Conservation (phyloP, 1,140 invertebrate genomes). For the Cepaea nemoralis region DNA sequence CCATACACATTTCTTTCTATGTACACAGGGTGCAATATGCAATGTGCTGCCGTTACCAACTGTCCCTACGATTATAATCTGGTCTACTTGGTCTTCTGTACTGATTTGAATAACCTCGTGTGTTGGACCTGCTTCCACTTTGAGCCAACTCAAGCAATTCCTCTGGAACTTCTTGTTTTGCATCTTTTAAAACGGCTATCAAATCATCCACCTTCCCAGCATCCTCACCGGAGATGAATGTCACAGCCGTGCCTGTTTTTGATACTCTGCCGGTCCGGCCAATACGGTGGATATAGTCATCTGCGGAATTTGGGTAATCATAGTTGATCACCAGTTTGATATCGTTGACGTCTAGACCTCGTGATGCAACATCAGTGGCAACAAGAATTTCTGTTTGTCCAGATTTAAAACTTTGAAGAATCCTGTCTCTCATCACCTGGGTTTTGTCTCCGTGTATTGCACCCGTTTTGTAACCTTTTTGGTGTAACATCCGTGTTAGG, state of each 20-base stretch:
- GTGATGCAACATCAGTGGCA: constrained; percentile 97
- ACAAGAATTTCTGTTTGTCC: constrained; percentile 92
- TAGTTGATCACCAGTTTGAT: constrained; percentile 99
- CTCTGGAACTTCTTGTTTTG: neutral
- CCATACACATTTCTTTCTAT: no score
- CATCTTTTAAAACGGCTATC: constrained; percentile 18
- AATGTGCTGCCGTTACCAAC: constrained; percentile 6
- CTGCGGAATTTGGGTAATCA: constrained; percentile 97
- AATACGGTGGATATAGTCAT: constrained; percentile 99
- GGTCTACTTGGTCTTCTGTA: no score
- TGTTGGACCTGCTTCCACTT: neutral
- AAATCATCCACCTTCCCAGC: constrained; percentile 24
- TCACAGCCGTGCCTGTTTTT: constrained; percentile 95
- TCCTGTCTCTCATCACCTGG: constrained; percentile 96
- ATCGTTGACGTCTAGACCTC: constrained; percentile 98
- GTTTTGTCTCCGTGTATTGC: constrained; percentile 97
- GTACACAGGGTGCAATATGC: no score
- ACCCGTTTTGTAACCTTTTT: neutral
- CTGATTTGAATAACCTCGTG: no score
- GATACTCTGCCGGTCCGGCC: constrained; percentile 94
- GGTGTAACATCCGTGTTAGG: no score
- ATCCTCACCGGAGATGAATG: constrained; percentile 87
- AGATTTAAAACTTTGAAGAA: constrained; percentile 90
- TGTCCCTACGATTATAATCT: neutral
- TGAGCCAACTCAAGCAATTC: neutral